Base-by-base conservation (phyloP, 2,888 invertebrate species). In the Siphlonurus alternatus region DNA sequence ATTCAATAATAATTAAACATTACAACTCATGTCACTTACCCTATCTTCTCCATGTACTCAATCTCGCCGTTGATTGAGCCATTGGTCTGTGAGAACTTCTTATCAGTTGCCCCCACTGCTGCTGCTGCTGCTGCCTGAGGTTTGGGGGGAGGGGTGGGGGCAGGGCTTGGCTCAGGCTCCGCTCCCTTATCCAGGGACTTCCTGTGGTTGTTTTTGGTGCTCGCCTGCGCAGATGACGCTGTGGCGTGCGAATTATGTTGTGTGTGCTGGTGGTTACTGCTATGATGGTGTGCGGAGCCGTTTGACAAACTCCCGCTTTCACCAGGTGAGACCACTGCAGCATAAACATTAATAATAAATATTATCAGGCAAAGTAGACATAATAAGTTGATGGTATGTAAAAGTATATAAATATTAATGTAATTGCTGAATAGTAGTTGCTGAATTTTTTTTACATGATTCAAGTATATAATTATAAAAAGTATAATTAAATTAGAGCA, bases 101-200 rank as follows among this genome's bases (percentile, higher is more conserved):
- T 76, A 74, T 62, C 65, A 25, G 23, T 24, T 62, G 19, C 53
- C 63, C 53, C 62, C 23, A 59, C 20, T 54, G 10, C 66, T 72
- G 73, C 53, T 68, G 66, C 66, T 75, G 76, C 56, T 7, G 54
- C 56, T 2, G 10, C 61, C 23, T 20, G 15, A 25, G 3, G 15
- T 10, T 5, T 5, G 5, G 5, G 5, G 38, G 38, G 15, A 15
- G 38, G 24, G 20, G 25, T 20, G 7, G 59, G 59, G 19, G 23
- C 19, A 19, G 20, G 23, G 18, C n/a, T 24, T 19, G 19, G 25
- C 19, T 61, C 23, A 22, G 63, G 63, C 10, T 19, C 54, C 65
- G 66, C 77, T 65, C 75, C 75, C 71, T 79, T 79, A 65, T 80
- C 79, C 64, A 78, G 71, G 51, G 78, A 79, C 71, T 81, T 81